Percentiles rank a stretch among this genome's conserved stretches.
These are phyloP conservation scores for Callorhinus ursinus DNA, from an alignment of 2,113 vertebrate genomes.

Conservation along the genomic window DNA sequence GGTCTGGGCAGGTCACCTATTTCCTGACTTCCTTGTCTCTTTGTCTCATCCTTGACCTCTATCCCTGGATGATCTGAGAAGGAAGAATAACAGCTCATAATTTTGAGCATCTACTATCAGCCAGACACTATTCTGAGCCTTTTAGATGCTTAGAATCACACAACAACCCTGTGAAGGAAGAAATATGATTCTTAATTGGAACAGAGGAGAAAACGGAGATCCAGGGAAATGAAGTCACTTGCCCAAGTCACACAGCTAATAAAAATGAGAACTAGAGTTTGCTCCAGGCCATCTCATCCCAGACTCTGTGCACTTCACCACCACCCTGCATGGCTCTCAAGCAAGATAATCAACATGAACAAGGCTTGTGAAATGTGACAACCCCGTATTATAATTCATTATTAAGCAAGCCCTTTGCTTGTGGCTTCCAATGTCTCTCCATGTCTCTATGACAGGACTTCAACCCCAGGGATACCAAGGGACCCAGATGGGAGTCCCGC, in stretches of 20 bases:
- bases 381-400: neutral
- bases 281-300: neutral
- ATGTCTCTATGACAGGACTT: neutral
- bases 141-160: neutral
- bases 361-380: neutral
- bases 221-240: neutral
- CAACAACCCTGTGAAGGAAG: neutral
- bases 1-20: neutral
- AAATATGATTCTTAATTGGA: neutral
- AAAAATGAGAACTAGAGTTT: neutral
- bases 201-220: neutral
- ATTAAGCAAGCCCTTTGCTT: neutral
- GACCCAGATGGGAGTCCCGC: neutral
- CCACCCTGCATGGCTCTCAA: neutral
- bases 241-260: neutral
- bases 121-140: neutral
- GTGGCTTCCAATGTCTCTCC: neutral
- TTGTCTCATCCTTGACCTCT: neutral
- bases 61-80: neutral
- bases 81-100: neutral
- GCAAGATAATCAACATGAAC: neutral
- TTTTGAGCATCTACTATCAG: slow-evolving; percentile 29
- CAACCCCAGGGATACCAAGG: neutral
- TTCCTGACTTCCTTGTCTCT: neutral
- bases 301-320: neutral